Percentiles rank a stretch among this genome's conserved stretches.
phyloP scores from a whole-genome alignment of 2,113 vertebrate species.

The Phainopepla nitens region DNA sequence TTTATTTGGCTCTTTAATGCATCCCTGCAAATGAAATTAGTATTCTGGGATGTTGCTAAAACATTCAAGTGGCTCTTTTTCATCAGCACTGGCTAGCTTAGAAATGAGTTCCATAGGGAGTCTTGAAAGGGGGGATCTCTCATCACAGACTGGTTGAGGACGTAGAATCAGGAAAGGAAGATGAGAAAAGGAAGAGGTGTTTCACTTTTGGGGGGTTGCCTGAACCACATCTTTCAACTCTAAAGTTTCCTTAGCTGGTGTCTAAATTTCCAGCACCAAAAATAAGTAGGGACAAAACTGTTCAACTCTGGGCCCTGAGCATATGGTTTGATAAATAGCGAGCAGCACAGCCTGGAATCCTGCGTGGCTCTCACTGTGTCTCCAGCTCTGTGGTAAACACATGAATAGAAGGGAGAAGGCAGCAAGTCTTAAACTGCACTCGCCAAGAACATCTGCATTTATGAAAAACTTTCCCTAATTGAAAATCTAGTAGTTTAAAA shows the following conservation, averaged over 20 bases:
- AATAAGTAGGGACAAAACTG: background rate
- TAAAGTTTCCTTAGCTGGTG: background rate
- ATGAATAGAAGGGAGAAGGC: conserved; percentile 22
- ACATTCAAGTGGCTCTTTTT: background rate
- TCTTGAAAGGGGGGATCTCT: background rate
- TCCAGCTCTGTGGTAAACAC: conserved; percentile 36
- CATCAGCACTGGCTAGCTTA: background rate
- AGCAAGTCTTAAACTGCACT: conserved; percentile 5
- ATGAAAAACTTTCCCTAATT: conserved; percentile 43
- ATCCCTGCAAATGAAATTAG: background rate
- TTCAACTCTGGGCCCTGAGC: background rate
- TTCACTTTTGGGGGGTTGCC: background rate
- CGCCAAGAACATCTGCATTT: conserved; percentile 25
- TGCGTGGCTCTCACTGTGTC: background rate
- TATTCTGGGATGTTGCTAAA: background rate
- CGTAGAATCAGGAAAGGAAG: background rate
- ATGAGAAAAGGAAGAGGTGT: background rate
- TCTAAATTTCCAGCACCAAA: background rate
- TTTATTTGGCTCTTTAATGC: conserved; percentile 30
- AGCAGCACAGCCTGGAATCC: background rate
- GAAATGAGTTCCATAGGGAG: background rate
- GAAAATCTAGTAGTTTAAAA: conserved; percentile 43
- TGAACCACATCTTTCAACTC: background rate
- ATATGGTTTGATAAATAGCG: background rate
- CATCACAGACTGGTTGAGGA: background rate